A percentile compares a stretch with the other conserved stretches of the same genome.
Evolutionary conservation across 2,113 vertebrate genomes (phyloP).

Genomic region (Columba janthina): DNA sequence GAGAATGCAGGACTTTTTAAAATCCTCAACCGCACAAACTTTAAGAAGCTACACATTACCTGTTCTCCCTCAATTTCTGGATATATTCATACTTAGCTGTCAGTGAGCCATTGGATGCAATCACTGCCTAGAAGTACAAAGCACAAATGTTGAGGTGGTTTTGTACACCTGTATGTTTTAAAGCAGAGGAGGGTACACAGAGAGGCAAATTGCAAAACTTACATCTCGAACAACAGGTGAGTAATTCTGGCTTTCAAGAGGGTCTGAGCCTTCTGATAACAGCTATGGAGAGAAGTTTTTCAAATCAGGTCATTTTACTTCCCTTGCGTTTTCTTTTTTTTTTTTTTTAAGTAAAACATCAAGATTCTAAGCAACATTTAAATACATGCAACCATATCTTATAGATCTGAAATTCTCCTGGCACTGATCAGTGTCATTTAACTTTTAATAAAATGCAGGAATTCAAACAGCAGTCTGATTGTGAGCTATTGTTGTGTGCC

Average conservation of each 20-base stretch:
- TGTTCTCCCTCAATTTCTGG: conserved; percentile 88
- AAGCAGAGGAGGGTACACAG: background rate
- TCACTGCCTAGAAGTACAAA: conserved; percentile 85
- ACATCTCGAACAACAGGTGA: conserved; percentile 92
- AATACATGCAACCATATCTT: background rate
- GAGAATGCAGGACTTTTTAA: background rate
- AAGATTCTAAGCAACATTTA: background rate
- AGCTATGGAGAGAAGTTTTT: conserved; percentile 77
- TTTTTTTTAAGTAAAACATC: background rate
- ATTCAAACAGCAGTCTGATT: background rate
- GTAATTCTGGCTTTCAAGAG: conserved; percentile 88
- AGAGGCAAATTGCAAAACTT: conserved; percentile 67
- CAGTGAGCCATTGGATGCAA: conserved; percentile 92
- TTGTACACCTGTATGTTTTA: background rate
- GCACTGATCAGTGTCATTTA: background rate
- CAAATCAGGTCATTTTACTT: background rate
- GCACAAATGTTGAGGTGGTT: conserved; percentile 3
- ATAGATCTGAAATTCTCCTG: background rate
- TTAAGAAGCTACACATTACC: conserved; percentile 74
- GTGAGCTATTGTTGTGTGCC: background rate
- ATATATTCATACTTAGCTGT: conserved; percentile 96
- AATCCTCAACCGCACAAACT: background rate
- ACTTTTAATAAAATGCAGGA: background rate
- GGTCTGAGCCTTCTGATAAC: conserved; percentile 86
- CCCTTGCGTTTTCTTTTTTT: too few relatives aligned